A percentile compares a stretch with the other conserved stretches of the same genome.
Conservation (phyloP, 1,140 invertebrate species). For the Solenopsis fugax region DNA sequence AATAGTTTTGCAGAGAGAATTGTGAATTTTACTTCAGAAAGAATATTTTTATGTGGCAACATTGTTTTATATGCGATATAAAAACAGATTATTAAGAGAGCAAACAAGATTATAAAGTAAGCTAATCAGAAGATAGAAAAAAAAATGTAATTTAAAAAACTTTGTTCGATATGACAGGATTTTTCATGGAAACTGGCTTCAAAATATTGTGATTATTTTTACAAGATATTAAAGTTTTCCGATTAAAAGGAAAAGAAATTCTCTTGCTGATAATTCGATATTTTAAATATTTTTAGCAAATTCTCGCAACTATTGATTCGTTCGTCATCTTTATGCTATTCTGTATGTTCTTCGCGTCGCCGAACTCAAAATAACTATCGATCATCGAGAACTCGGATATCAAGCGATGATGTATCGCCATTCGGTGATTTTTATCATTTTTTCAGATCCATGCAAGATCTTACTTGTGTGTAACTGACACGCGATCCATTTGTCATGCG, state of each 20-base stretch:
- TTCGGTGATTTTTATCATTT: conserved; percentile 54
- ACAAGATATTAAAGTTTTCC: background rate
- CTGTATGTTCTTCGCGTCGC: background rate
- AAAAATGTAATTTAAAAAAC: background rate
- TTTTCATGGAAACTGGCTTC: background rate
- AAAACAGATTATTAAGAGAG: background rate
- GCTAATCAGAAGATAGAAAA: background rate
- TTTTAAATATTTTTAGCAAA: conserved; percentile 22
- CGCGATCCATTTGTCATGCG: conserved; percentile 46
- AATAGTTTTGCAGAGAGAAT: background rate
- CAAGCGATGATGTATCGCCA: conserved; percentile 41
- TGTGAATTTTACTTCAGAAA: background rate
- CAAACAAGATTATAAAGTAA: background rate
- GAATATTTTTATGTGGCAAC: background rate
- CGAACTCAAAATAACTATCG: conserved; percentile 29
- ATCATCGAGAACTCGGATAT: conserved; percentile 51
- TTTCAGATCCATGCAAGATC: conserved; percentile 5
- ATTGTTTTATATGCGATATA: background rate
- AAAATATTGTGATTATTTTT: background rate
- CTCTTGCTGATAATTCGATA: background rate
- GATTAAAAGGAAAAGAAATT: background rate
- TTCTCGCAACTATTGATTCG: conserved; percentile 42
- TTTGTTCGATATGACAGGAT: background rate
- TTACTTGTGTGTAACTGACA: conserved; percentile 26
- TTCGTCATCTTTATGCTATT: conserved; percentile 46